Base-by-base conservation (phyloP, 2,797 vertebrate genomes). In the Leucoraja ocellata region DNA sequence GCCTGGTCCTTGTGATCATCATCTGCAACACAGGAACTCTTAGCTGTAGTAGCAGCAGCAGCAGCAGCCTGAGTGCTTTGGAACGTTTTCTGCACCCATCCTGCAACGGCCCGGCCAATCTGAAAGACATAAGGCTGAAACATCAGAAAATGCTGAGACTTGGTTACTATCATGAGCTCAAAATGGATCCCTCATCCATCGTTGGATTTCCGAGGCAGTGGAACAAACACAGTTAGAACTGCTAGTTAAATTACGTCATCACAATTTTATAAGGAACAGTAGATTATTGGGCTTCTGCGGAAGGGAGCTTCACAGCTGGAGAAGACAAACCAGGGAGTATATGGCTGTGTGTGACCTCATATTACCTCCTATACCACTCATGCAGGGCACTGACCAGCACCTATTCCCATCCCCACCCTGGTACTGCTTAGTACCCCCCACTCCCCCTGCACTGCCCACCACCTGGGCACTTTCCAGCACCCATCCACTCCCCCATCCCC, bases 61-160 rank as follows among this genome's bases (percentile, higher is more conserved):
- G 97, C 94, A 13, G 97, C 98, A 95, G 97, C 98, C 36, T 97
- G 98, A 95, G 98, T 98, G 97, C 98, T 98, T 96, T 98, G 97
- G 95, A 97, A 98, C 95, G 96, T 96, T 96, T 95, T 97, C 95
- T 98, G 98, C 96, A 97, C 97, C 98, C 98, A 98, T 93, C 97
- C 97, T 81, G 96, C 96, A 93, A 98, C 95, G 46, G 93, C 94
- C 93, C 97, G 96, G 94, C 97, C 96, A 71, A 99, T 94, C 99
- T 99, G 95, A 94, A 93, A 94, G 39, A 93, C 93, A 90, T 91
- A 94, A 93, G 21, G 93, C 78, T 93, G 83, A 93, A 0, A 93
- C 83, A 28, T 94, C 90, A 0, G 0, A 91, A 77, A 77, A 91
- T 65, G 65, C 73, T 54, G 54, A n/a, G 21, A 28, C n/a, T 93